Evolutionary conservation across 35 echinoderm and acorn worm species (phyloP).

Genomic region (Diadema setosum): DNA sequence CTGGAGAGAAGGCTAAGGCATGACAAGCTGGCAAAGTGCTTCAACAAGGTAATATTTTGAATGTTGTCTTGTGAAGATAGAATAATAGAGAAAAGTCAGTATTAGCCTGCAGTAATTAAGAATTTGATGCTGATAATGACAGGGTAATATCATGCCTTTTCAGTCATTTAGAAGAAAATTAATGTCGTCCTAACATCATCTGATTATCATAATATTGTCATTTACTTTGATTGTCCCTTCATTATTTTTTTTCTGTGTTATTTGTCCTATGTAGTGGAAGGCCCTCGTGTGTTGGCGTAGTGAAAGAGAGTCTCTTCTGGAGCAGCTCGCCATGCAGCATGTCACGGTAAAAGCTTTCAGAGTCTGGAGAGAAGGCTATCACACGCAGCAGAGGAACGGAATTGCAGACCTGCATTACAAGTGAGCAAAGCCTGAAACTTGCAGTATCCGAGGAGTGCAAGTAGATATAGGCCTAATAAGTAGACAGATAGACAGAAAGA

Average conservation of each 20-base stretch:
- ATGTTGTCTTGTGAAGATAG: background rate
- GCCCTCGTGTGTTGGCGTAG: background rate
- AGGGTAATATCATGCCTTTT: background rate
- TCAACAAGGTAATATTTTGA: background rate
- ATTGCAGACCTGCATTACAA: slow-evolving; percentile 37
- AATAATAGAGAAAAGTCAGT: background rate
- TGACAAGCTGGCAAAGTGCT: slow-evolving; percentile 1
- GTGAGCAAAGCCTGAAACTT: background rate
- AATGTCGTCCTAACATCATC: background rate
- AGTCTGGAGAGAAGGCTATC: slow-evolving; percentile 33
- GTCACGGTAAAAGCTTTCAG: background rate
- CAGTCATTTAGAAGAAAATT: background rate
- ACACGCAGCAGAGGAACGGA: background rate
- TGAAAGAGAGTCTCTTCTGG: slow-evolving; percentile 2
- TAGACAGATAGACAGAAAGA: no score
- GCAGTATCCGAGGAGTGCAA: background rate
- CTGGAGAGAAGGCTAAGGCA: background rate
- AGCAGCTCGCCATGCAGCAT: slow-evolving; percentile 12
- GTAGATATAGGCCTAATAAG: background rate
- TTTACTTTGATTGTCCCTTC: no score
- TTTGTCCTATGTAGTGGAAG: slow-evolving; percentile 15
- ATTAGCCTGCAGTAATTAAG: background rate
- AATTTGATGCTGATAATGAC: background rate
- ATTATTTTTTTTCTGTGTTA: background rate
- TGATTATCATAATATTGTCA: no score